Percentiles rank a stretch among this genome's conserved stretches.
phyloP scores from a whole-genome alignment of 2,888 invertebrate species.

The Reticulitermes lucifugus region DNA sequence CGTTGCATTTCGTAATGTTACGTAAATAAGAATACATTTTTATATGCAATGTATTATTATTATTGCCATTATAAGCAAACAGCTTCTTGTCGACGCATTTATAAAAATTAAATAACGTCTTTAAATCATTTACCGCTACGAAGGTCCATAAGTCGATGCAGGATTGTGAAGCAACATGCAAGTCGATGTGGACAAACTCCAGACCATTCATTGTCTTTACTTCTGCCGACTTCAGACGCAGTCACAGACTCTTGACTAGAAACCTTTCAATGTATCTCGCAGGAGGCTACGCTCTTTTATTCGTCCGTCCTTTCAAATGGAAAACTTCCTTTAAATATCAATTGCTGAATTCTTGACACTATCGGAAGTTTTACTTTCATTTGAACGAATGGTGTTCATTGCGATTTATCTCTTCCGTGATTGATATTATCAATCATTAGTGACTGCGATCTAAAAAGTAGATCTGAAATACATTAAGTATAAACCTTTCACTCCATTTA shows the following conservation, averaged over 20 bases:
- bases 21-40: too few species aligned
- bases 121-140: too few species aligned
- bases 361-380: neutral
- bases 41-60: too few species aligned
- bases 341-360: neutral
- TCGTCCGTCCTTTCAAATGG: neutral
- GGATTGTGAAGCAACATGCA: too few species aligned
- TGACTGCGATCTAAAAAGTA: neutral
- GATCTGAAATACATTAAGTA: neutral
- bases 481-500: conserved; percentile 5
- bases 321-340: neutral
- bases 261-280: neutral
- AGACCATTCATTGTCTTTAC: neutral
- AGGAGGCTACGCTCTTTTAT: neutral
- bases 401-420: neutral
- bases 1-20: too few species aligned
- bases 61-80: too few species aligned
- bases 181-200: too few species aligned
- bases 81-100: too few species aligned
- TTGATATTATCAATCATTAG: neutral
- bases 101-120: too few species aligned
- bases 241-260: neutral
- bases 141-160: too few species aligned
- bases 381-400: neutral
- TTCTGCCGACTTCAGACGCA: neutral